Base-by-base conservation (phyloP, 2,113 vertebrate species). In the Nettapus auritus region DNA sequence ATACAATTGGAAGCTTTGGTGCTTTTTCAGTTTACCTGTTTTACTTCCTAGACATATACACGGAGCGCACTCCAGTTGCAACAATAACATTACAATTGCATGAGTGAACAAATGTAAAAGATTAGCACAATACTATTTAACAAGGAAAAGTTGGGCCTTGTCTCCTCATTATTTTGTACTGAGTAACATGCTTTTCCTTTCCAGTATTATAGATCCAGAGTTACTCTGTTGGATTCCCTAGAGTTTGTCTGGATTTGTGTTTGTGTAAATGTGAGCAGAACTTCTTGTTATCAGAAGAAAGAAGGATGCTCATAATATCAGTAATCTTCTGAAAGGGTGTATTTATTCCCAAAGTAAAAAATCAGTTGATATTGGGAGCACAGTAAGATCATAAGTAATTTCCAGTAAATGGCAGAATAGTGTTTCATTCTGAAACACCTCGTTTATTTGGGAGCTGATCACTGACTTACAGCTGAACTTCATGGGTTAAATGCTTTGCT, bases 391-490 rank as follows among this genome's bases (percentile, higher is more conserved):
- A 3, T 20, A 56, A 82, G 34, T 50, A 42, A 36, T 50, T 81
- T 89, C 64, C 66, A 73, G 81, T 92, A 89, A 82, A 33, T 42
- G 53, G 6, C 0, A 26, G 52, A 36, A 12, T 21, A 8, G 21
- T 26, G 78, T 66, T 82, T 95, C 79, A 93, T 87, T 79, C 57
- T 90, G 93, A 87, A 93, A 87, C 73, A 84, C 26, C 38, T 66
- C n/a, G 22, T 66, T 63, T 90, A 6, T 55, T 75, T 78, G 78
- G 86, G 78, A 93, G 55, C 78, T 44, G 38, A 18, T 79, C 53
- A 19, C 34, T 71, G 53, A 42, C 8, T 85, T 82, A 48, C n/a
- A 75, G 44, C n/a, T 70, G 22, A 80, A n/a, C 62, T 83, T 59
- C 26, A 69, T 0, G 2, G 46, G 71, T 86, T 92, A 53, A 73